A percentile compares a stretch with the other conserved stretches of the same genome.
Evolutionary conservation across 2,797 vertebrate genomes (phyloP).

Genomic region (Basileuterus tristriatus): DNA sequence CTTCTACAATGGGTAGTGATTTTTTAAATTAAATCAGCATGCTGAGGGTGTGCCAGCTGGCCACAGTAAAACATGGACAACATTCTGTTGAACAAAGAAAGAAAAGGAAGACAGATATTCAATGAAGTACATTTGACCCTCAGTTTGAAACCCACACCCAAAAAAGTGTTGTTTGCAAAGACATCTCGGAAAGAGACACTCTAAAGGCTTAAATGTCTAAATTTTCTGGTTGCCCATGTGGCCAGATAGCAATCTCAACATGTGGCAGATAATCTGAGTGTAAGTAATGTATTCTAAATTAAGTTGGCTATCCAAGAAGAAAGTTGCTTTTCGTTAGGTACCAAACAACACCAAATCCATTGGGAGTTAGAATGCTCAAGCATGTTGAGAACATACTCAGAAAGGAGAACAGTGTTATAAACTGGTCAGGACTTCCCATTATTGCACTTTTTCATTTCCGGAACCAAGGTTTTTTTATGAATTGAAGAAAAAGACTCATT

Average conservation of each 20-base stretch:
- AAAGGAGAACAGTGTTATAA: neutral
- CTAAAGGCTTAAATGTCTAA: neutral
- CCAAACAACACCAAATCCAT: neutral
- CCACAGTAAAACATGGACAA: neutral
- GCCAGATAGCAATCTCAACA: neutral
- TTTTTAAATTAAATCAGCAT: conserved; percentile 40
- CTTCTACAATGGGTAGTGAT: neutral
- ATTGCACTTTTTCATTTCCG: neutral
- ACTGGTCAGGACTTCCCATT: neutral
- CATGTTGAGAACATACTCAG: neutral
- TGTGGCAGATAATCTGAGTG: neutral
- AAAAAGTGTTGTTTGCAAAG: neutral
- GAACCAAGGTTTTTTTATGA: neutral
- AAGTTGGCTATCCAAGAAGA: neutral
- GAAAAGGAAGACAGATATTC: neutral
- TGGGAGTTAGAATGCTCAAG: neutral
- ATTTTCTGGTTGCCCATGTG: neutral
- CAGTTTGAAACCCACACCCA: neutral
- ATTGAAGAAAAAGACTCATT: neutral
- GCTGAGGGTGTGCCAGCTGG: conserved; percentile 31
- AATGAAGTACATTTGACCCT: neutral
- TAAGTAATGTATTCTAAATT: neutral
- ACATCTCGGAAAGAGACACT: neutral
- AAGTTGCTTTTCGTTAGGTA: neutral
- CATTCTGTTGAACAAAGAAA: neutral